Evolutionary conservation across 2,797 vertebrate species (phyloP).

Genomic region (Amazona finschi): DNA sequence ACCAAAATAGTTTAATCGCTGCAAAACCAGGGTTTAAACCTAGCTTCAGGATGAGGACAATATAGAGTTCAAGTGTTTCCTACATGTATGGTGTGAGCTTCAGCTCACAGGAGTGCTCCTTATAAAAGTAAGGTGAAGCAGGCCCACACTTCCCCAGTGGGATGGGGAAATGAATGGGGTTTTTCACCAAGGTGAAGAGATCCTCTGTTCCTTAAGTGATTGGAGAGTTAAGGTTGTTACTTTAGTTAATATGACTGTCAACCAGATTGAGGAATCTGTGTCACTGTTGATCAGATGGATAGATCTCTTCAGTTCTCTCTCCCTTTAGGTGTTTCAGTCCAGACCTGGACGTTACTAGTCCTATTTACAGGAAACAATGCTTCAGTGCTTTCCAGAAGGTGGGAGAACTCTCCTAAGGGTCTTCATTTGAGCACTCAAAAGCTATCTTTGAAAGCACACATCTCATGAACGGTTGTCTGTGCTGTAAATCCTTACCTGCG

Average conservation of each 20-base stretch:
- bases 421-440: not conserved
- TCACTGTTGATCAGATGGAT: not conserved
- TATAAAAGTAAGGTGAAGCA: not conserved
- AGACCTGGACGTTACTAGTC: not conserved
- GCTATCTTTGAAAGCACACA: not conserved
- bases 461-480: not conserved
- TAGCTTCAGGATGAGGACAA: not conserved
- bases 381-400: not conserved
- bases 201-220: not conserved
- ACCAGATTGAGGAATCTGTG: not conserved
- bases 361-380: not conserved
- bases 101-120: not conserved
- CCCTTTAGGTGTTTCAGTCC: not conserved
- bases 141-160: not conserved
- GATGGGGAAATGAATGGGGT: not conserved
- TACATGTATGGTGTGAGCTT: rapidly evolving
- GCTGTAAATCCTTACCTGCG: not conserved
- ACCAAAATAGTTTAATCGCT: not conserved
- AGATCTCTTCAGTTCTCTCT: not conserved
- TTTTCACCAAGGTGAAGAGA: not conserved
- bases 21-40: not conserved
- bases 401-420: not conserved
- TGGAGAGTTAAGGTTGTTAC: not conserved
- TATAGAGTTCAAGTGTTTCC: not conserved
- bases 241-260: not conserved